phyloP scores from a whole-genome alignment of 1,140 invertebrate genomes.

The Drosophila murphyi region DNA sequence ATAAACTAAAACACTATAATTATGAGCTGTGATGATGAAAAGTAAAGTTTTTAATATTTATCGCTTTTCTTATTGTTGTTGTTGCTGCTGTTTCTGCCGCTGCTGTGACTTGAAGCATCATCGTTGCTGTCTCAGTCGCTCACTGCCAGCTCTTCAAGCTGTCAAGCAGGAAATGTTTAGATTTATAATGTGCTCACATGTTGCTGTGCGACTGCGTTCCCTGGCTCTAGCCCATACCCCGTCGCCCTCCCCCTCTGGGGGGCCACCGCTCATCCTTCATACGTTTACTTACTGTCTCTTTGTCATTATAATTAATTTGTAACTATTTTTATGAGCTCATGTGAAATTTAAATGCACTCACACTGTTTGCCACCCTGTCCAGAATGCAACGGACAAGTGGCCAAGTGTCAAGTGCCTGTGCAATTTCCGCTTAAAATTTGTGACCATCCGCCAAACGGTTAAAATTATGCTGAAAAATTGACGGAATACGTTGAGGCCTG shows the following conservation, averaged over 20 bases:
- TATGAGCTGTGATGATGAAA: conserved; percentile 63
- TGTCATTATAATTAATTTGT: conserved; percentile 83
- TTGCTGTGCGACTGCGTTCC: conserved; percentile 41
- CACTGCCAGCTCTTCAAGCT: conserved; percentile 73
- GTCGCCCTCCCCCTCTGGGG: too few species aligned
- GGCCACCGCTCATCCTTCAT: not conserved
- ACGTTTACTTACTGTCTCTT: conserved; percentile 41
- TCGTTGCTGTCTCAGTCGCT: conserved; percentile 63
- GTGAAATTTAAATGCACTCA: conserved; percentile 75
- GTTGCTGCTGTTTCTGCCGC: conserved; percentile 46
- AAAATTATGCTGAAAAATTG: conserved; percentile 75
- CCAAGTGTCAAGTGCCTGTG: conserved; percentile 77
- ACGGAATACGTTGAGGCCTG: conserved; percentile 24
- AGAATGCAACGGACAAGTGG: conserved; percentile 35
- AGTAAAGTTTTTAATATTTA: conserved; percentile 57
- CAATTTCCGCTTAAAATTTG: conserved; percentile 80
- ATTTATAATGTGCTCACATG: conserved; percentile 71
- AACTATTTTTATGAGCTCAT: conserved; percentile 83
- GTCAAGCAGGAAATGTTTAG: conserved; percentile 82
- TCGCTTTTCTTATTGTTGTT: conserved; percentile 51
- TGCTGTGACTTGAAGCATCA: conserved; percentile 75
- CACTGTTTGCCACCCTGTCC: conserved; percentile 23
- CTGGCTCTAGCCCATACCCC: not conserved
- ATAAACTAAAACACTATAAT: conserved; percentile 78
- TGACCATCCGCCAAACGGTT: conserved; percentile 69